phyloP scores from a whole-genome alignment of 1,140 invertebrate genomes.

The Goniozus legneri region DNA sequence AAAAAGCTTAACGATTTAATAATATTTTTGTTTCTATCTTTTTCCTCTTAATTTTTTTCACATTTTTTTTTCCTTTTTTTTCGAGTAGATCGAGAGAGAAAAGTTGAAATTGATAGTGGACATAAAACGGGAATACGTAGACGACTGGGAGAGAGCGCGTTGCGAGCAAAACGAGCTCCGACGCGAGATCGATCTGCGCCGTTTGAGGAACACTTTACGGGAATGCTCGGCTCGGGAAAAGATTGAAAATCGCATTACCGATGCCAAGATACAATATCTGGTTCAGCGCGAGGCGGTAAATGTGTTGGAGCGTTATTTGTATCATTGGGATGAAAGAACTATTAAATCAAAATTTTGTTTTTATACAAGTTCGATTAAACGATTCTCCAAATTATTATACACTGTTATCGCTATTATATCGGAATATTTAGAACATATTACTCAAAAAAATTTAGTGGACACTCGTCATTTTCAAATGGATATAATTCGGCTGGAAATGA shows the following conservation, averaged over 20 bases:
- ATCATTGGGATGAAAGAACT: no score
- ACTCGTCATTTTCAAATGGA: no score
- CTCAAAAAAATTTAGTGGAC: no score
- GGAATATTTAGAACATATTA: no score
- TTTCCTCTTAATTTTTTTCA: no score
- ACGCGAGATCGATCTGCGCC: slow-evolving; percentile 25
- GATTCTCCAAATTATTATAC: no score
- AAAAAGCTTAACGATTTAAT: neutral
- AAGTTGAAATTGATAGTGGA: slow-evolving; percentile 32
- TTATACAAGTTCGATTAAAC: no score
- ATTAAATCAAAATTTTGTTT: no score
- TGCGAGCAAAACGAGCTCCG: slow-evolving; percentile 34
- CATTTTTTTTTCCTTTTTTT: no score
- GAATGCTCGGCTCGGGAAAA: slow-evolving; percentile 27
- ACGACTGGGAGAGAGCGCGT: slow-evolving; percentile 37
- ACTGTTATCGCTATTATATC: no score
- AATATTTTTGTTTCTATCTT: no score
- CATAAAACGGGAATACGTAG: slow-evolving; percentile 34
- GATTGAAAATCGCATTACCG: slow-evolving; percentile 33
- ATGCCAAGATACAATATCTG: slow-evolving; percentile 34
- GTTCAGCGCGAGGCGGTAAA: slow-evolving; percentile 34
- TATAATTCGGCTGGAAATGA: no score
- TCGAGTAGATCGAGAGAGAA: slow-evolving; percentile 37
- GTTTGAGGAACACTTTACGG: slow-evolving; percentile 26
- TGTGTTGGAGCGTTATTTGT: neutral